These are phyloP conservation scores for Hemicordylus capensis DNA, from an alignment of 2,113 vertebrate genomes.

Conservation along the genomic window DNA sequence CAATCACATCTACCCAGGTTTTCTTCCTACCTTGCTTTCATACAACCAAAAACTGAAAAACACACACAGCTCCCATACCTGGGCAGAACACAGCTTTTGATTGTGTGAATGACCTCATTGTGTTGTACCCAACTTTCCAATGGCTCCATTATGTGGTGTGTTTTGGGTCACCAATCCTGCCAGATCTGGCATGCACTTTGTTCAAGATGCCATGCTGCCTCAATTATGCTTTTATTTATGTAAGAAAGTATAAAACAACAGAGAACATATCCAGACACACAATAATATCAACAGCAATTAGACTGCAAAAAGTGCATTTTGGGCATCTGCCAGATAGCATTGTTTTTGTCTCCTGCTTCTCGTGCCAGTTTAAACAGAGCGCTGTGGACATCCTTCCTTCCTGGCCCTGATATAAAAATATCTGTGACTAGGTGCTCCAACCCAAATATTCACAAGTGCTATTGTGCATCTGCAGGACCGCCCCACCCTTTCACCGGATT, in stretches of 20 bases:
- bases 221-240: neutral
- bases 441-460: neutral
- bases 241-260: neutral
- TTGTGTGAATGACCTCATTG: too few relatives aligned
- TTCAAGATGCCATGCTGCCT: neutral
- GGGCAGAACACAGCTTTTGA: too few relatives aligned
- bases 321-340: too few relatives aligned
- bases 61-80: too few relatives aligned
- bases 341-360: rapidly evolving
- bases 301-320: neutral
- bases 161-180: neutral
- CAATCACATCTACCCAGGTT: too few relatives aligned
- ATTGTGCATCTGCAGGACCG: too few relatives aligned
- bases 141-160: neutral
- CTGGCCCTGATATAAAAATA: neutral
- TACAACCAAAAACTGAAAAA: too few relatives aligned
- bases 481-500: too few relatives aligned
- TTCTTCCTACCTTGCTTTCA: too few relatives aligned
- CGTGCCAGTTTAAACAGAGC: too few relatives aligned
- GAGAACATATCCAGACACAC: neutral
- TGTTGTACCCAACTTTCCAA: neutral
- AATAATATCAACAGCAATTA: neutral
- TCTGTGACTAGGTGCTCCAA: neutral
- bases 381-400: neutral
- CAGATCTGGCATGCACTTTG: too few relatives aligned